Evolutionary conservation across 2,888 invertebrate species (phyloP).

Genomic region (Ichneumoninae sp.): DNA sequence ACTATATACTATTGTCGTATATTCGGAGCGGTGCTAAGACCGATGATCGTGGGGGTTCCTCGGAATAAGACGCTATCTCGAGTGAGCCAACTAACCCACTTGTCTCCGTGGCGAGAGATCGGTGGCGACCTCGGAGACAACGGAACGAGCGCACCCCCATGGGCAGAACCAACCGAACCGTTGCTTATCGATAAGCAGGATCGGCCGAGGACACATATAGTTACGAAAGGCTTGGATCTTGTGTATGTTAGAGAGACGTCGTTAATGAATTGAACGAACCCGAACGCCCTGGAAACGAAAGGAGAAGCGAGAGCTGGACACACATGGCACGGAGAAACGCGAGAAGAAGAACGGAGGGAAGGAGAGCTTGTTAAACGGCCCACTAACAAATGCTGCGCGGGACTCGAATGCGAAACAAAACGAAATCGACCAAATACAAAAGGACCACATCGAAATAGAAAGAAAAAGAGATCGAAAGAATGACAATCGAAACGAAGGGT

Average conservation of each 20-base stretch:
- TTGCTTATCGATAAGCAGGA: slow-evolving; percentile 67
- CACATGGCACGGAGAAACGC: slow-evolving; percentile 22
- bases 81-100: slow-evolving; percentile 66
- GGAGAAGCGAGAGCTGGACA: slow-evolving; percentile 43
- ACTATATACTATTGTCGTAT: slow-evolving; percentile 9
- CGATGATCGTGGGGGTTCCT: slow-evolving; percentile 65
- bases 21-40: slow-evolving; percentile 16
- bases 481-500: slow-evolving; percentile 13
- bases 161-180: slow-evolving; percentile 29
- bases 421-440: slow-evolving; percentile 69
- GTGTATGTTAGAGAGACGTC: slow-evolving; percentile 65
- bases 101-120: slow-evolving; percentile 66
- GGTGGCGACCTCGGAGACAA: slow-evolving; percentile 60
- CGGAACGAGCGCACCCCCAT: slow-evolving; percentile 50
- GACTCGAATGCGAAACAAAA: slow-evolving; percentile 66
- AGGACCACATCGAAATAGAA: slow-evolving; percentile 25
- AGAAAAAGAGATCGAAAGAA: slow-evolving; percentile 28
- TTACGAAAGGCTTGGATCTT: slow-evolving; percentile 52
- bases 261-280: slow-evolving; percentile 64
- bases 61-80: slow-evolving; percentile 66
- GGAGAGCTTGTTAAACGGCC: slow-evolving; percentile 70
- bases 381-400: slow-evolving; percentile 69
- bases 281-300: slow-evolving; percentile 55
- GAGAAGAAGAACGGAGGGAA: slow-evolving; percentile 30
- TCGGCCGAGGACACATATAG: slow-evolving; percentile 48